These are phyloP conservation scores for Ips typographus DNA, from an alignment of 1,140 invertebrate species.

Conservation along the genomic window DNA sequence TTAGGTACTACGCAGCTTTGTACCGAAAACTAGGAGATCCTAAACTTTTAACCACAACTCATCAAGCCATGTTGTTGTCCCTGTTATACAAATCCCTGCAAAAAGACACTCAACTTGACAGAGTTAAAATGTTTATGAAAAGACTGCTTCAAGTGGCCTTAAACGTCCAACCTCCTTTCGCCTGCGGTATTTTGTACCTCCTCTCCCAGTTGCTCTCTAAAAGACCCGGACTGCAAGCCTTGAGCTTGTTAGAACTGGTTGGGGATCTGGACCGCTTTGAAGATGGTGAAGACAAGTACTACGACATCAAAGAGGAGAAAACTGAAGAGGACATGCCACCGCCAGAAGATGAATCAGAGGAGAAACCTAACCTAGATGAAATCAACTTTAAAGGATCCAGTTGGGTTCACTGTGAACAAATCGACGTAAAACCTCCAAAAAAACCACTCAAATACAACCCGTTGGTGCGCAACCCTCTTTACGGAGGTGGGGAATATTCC, in stretches of 20 bases:
- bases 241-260: conserved; percentile 39
- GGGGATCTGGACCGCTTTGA: conserved; percentile 44
- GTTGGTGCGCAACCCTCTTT: conserved; percentile 78
- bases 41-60: conserved; percentile 70
- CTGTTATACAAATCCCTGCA: conserved; percentile 84
- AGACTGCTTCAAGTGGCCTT: conserved; percentile 73
- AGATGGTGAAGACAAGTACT: conserved; percentile 57
- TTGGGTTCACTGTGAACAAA: conserved; percentile 42
- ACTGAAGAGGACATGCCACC: conserved; percentile 8
- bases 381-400: conserved; percentile 33
- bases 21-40: conserved; percentile 85
- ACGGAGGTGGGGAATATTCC: conserved; percentile 70
- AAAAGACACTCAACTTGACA: conserved; percentile 68
- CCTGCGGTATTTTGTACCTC: conserved; percentile 76
- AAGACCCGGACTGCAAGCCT: conserved; percentile 39
- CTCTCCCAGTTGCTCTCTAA: conserved; percentile 69
- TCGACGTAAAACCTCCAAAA: conserved; percentile 30
- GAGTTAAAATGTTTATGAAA: conserved; percentile 87
- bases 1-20: conserved; percentile 84
- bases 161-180: conserved; percentile 62
- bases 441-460: conserved; percentile 64
- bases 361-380: conserved; percentile 3
- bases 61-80: conserved; percentile 83
- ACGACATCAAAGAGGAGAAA: conserved; percentile 52
- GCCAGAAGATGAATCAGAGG: conserved; percentile 6